Conservation (phyloP, 2,113 vertebrate genomes). For the Neodontobutis hainanensis region DNA sequence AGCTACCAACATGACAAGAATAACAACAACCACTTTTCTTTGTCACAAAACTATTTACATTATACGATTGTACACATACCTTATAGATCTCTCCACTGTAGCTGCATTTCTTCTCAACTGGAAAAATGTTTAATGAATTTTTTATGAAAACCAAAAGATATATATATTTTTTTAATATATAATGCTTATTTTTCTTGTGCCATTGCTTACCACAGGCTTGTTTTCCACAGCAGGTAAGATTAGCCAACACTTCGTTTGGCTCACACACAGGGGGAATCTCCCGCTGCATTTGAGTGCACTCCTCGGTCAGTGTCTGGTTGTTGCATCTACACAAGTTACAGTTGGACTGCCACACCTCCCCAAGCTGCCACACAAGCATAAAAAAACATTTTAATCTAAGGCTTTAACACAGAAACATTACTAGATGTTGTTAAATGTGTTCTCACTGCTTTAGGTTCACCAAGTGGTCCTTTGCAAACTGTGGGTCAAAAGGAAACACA, state of each 20-base stretch:
- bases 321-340: conserved; percentile 72
- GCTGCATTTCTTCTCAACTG: conserved; percentile 73
- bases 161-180: neutral
- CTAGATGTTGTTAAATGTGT: neutral
- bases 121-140: conserved; percentile 30
- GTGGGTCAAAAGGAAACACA: conserved; percentile 1
- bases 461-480: conserved; percentile 74
- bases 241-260: conserved; percentile 19
- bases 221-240: conserved; percentile 56
- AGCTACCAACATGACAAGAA: conserved; percentile 43
- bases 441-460: conserved; percentile 65
- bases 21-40: neutral
- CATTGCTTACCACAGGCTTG: conserved; percentile 61
- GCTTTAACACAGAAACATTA: neutral
- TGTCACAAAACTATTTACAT: neutral
- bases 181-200: neutral
- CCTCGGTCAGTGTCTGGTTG: conserved; percentile 56
- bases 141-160: no score
- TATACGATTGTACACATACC: conserved; percentile 40
- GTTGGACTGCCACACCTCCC: conserved; percentile 70
- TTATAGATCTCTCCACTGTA: conserved; percentile 54
- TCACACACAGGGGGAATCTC: conserved; percentile 11
- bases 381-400: neutral
- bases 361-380: conserved; percentile 50
- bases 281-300: conserved; percentile 44